Evolutionary conservation across 2,797 vertebrate species (phyloP).

Genomic region (Halcyon smyrnensis): DNA sequence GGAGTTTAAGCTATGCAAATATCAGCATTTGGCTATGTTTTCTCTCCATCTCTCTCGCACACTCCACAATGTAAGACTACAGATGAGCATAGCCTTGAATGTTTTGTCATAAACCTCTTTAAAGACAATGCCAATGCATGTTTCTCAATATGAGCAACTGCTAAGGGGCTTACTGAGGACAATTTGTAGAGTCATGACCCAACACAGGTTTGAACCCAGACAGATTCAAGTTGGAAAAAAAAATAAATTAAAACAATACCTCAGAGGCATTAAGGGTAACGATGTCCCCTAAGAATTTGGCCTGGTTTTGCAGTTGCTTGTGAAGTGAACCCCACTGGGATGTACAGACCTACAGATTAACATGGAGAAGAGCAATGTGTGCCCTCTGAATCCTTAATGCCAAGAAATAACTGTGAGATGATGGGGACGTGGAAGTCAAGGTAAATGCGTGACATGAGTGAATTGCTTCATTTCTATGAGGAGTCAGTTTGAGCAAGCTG

Average conservation of each 20-base stretch:
- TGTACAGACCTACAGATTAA: neutral
- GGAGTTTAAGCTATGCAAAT: neutral
- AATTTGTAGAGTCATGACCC: neutral
- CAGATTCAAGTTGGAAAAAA: neutral
- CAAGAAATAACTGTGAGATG: neutral
- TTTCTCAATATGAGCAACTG: neutral
- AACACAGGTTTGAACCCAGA: neutral
- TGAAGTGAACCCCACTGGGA: neutral
- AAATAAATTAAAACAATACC: neutral
- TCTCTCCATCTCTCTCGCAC: neutral
- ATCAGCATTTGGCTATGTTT: neutral
- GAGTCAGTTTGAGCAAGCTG: neutral
- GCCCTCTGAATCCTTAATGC: neutral
- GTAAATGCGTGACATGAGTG: neutral
- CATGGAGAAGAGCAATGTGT: accelerated
- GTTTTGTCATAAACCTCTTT: neutral
- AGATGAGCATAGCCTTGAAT: neutral
- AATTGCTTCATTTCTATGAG: neutral
- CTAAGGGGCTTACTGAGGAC: accelerated
- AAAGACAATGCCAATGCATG: neutral
- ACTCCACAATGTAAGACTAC: neutral
- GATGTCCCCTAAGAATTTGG: neutral
- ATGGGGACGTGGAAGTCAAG: neutral
- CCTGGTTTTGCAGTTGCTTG: neutral
- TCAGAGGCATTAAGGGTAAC: neutral